Evolutionary conservation across 2,113 vertebrate species (phyloP), one percentile per base, ranked within the genome.

Genomic region (Micronycteris hirsuta): DNA sequence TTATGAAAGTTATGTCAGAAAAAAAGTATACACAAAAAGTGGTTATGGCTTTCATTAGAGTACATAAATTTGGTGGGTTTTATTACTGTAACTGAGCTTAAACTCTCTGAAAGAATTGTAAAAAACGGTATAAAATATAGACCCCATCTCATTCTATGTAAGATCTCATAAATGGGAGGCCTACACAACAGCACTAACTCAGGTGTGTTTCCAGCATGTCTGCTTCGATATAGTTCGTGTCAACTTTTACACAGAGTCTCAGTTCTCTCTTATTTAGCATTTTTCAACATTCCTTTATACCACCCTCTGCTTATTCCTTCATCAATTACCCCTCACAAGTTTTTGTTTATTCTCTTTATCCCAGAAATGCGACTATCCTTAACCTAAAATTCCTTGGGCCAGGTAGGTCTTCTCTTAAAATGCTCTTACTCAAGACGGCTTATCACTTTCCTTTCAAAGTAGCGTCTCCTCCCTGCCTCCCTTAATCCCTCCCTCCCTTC

Each of bases 311-410:
- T 87, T 26, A 45, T 43, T 86, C 15, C 11, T 90, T 67, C n/a
- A 47, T 49, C 45, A 43, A 43, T n/a, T 63, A 36, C 43, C 0
- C 3, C 1, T 15, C 77, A n/a, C n/a, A n/a, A n/a, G n/a, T n/a
- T n/a, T 94, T 63, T 92, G 4, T 28, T 68, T 58, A 22, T 84
- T 63, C 22, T 73, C 49, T 80, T 82, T 82, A 28, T 82, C n/a
- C 5, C 13, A 80, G 56, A 26, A 94, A 88, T 58, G 31, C 2
- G 3, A 28, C 16, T 19, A 47, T 71, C 82, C 36, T 86, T 61
- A 84, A 73, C 70, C 36, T 71, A 56, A 52, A 61, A 67, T 74
- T 78, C n/a, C n/a, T 82, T 87, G 83, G 52, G 16, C 15, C 33
- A 49, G 28, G 6, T 17, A 49, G 3, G 6, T 61, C 20, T 38